Base-by-base conservation (phyloP, 2,888 invertebrate species). In the Limnephilus rhombicus region DNA sequence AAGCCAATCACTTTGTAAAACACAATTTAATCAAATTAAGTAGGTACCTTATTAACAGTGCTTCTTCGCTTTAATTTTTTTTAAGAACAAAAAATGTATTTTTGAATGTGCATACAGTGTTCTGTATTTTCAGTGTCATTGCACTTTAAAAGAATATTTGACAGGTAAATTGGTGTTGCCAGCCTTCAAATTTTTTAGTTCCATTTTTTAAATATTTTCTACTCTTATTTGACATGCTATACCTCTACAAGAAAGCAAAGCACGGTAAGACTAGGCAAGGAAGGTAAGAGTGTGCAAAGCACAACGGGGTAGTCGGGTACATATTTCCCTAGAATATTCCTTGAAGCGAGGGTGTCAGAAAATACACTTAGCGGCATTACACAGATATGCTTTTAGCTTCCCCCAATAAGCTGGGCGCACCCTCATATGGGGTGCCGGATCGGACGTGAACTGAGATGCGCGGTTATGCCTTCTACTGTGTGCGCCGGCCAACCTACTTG, bases 351-450 rank as follows among this genome's bases (percentile, higher is more conserved):
- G 92, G 93, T 91, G 92, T 80, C 89, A 80, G 92, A 80, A 90
- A 93, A 92, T 93, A 92, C 92, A 93, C 93, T 93, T 93, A 93
- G 93, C 87, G 89, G 91, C 91, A 90, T 92, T 92, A 93, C 93
- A 93, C 93, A 93, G 93, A 92, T 93, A 93, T 93, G 92, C 93
- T 93, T 93, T 93, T 92, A 93, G 92, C 92, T 90, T 91, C 92
- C 93, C 92, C 93, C 89, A 92, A 81, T 68, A 87, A 87, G 45
- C 87, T 53, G 31, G 31, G 41, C 24, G 68, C 68, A 68, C 68
- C 85, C 85, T 85, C 37, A 41, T 53, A 29, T 11, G 87, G 87
- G 68, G 87, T 9, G 37, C 37, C 15, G 24, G 34, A 18, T 12
- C 82, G 12, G 13, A 18, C 12, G 34, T 31, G 83, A 83, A 83